A percentile compares a stretch with the other conserved stretches of the same genome.
phyloP scores from a whole-genome alignment of 2,797 vertebrate genomes.

The Hippocampus kuda region DNA sequence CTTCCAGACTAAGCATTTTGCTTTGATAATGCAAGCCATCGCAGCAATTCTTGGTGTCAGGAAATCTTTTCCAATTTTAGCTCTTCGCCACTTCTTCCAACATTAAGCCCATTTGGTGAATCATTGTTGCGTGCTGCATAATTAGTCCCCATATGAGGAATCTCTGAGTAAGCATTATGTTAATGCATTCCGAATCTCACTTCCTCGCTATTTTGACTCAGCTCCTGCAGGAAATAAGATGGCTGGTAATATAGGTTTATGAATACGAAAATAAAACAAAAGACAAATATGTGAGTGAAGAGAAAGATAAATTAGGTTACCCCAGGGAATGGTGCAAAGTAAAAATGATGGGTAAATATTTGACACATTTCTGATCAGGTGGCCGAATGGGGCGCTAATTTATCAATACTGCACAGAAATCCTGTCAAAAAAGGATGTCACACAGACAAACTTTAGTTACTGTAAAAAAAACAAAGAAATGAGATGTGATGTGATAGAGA shows the following conservation, averaged over 20 bases:
- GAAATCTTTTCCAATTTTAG: conserved; percentile 8
- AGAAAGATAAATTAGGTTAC: not conserved
- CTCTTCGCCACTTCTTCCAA: not conserved
- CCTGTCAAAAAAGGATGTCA: not conserved
- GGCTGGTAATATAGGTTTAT: not conserved
- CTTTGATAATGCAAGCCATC: not conserved
- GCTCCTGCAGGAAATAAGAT: conserved; percentile 3
- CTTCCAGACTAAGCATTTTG: not conserved
- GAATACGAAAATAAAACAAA: not conserved
- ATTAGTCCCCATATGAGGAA: conserved; percentile 7
- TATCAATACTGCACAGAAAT: not conserved
- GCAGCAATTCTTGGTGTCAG: not conserved
- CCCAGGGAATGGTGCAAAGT: not conserved
- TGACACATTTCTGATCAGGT: not conserved
- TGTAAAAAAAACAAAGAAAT: not conserved
- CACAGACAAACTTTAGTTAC: not conserved
- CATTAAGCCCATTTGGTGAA: conserved; percentile 7
- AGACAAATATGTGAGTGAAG: not conserved
- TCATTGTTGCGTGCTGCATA: conserved; percentile 6
- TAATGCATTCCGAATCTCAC: not conserved
- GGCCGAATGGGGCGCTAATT: no score
- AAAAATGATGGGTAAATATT: not conserved
- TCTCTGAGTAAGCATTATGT: conserved; percentile 7
- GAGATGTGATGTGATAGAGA: not conserved
- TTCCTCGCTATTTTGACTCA: conserved; percentile 3